phyloP scores from a whole-genome alignment of 2,888 invertebrate genomes.

The Creontiades dilutus region DNA sequence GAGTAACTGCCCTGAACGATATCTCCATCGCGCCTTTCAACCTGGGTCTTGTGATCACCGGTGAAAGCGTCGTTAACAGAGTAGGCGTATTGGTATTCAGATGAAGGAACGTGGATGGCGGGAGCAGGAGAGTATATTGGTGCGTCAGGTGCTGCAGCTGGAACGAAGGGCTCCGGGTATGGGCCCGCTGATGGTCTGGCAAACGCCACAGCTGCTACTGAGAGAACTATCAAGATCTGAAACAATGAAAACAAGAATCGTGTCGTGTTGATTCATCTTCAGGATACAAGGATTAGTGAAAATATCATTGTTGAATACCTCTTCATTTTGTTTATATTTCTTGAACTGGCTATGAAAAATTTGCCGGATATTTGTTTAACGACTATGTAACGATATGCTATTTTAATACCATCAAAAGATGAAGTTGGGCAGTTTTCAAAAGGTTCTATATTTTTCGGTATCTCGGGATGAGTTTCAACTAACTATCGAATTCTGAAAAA shows the following conservation, averaged over 20 bases:
- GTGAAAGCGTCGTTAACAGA: conserved; percentile 53
- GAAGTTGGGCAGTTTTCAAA: too few relatives aligned
- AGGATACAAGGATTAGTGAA: too few relatives aligned
- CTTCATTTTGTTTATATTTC: too few relatives aligned
- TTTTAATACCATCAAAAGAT: too few relatives aligned
- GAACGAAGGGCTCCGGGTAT: conserved; percentile 3
- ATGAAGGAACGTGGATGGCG: neutral
- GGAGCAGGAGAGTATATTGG: neutral
- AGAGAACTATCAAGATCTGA: conserved; percentile 60
- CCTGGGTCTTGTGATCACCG: conserved; percentile 60
- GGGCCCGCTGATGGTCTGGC: neutral
- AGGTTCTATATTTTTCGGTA: too few relatives aligned
- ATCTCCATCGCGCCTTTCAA: conserved; percentile 58
- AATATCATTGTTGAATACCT: too few relatives aligned
- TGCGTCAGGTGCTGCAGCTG: conserved; percentile 17
- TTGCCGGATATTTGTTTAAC: too few relatives aligned
- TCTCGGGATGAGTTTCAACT: too few relatives aligned
- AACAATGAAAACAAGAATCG: neutral
- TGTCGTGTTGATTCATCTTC: too few relatives aligned
- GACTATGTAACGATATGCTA: too few relatives aligned
- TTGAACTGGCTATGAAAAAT: too few relatives aligned
- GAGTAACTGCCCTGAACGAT: conserved; percentile 67
- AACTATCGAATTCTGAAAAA: too few relatives aligned
- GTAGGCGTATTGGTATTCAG: conserved; percentile 57
- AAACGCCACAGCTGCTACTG: conserved; percentile 46